A percentile compares a stretch with the other conserved stretches of the same genome.
Conservation (phyloP, 92 coral and sea anemone species). For the Epizoanthus illoricatus region DNA sequence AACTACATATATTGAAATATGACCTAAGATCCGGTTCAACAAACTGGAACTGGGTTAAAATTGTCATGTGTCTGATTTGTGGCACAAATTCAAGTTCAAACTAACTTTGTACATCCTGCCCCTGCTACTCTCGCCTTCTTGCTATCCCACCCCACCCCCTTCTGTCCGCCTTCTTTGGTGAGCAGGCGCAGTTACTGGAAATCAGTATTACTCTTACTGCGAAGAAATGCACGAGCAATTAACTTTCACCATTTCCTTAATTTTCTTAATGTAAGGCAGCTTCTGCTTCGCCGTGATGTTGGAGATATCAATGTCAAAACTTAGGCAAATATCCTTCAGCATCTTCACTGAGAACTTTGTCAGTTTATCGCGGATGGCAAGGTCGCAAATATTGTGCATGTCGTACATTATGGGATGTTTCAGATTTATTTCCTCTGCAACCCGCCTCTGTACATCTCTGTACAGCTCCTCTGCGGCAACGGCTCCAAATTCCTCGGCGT, state of each 20-base stretch:
- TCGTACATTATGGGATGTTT: conserved; percentile 51
- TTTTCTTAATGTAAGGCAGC: conserved; percentile 44
- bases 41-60: too few species aligned
- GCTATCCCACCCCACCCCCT: too few species aligned
- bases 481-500: background rate
- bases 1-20: too few species aligned
- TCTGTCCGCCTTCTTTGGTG: too few species aligned
- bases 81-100: too few species aligned
- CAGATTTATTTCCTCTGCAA: conserved; percentile 17
- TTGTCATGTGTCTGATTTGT: too few species aligned
- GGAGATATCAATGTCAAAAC: conserved; percentile 40
- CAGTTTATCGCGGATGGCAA: conserved; percentile 39
- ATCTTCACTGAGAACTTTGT: conserved; percentile 34
- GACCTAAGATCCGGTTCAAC: too few species aligned
- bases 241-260: background rate
- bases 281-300: conserved; percentile 32
- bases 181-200: too few species aligned
- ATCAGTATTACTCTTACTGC: too few species aligned
- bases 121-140: too few species aligned
- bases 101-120: too few species aligned
- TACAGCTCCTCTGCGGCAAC: background rate
- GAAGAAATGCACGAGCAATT: too few species aligned
- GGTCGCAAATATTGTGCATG: conserved; percentile 34
- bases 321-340: conserved; percentile 36
- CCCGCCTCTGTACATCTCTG: background rate